A percentile compares a stretch with the other conserved stretches of the same genome.
Conservation (phyloP, 2,797 vertebrate species). For the Neostethus bicornis region DNA sequence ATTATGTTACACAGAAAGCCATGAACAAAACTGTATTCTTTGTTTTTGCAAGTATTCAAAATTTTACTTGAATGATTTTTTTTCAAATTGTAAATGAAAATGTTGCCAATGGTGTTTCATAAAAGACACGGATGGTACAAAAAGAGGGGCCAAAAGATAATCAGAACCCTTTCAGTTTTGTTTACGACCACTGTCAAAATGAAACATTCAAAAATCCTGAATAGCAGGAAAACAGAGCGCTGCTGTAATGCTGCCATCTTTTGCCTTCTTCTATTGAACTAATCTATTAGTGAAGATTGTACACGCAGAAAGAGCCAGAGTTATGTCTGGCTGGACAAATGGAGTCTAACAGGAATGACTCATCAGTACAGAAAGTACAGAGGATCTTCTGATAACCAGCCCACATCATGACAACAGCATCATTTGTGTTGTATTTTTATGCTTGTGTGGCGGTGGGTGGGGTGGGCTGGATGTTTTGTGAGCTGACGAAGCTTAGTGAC, state of each 20-base stretch:
- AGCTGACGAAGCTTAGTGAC: constrained; percentile 58
- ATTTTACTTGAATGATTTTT: neutral
- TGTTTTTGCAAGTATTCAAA: constrained; percentile 2
- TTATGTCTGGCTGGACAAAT: constrained; percentile 46
- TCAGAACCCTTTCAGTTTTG: constrained; percentile 49
- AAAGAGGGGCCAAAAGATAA: constrained; percentile 30
- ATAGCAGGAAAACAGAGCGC: constrained; percentile 52
- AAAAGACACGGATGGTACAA: constrained; percentile 44
- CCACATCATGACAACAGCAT: constrained; percentile 26
- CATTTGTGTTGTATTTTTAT: constrained; percentile 25
- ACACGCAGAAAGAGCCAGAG: constrained; percentile 37
- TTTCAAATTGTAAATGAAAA: constrained; percentile 13
- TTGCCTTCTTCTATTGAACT: constrained; percentile 57
- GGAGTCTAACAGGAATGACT: constrained; percentile 45
- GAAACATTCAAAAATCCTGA: constrained; percentile 49
- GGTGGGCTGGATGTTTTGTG: constrained; percentile 37
- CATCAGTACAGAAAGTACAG: constrained; percentile 47
- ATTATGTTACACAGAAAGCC: too few species aligned
- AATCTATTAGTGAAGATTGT: constrained; percentile 52
- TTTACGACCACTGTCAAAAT: constrained; percentile 20
- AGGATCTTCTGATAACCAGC: constrained; percentile 40
- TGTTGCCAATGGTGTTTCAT: neutral
- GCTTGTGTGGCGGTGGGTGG: constrained; percentile 17
- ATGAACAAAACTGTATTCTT: neutral
- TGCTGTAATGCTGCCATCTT: constrained; percentile 50